Evolutionary conservation across 2,113 vertebrate species (phyloP).

Genomic region (Arvicanthis niloticus): DNA sequence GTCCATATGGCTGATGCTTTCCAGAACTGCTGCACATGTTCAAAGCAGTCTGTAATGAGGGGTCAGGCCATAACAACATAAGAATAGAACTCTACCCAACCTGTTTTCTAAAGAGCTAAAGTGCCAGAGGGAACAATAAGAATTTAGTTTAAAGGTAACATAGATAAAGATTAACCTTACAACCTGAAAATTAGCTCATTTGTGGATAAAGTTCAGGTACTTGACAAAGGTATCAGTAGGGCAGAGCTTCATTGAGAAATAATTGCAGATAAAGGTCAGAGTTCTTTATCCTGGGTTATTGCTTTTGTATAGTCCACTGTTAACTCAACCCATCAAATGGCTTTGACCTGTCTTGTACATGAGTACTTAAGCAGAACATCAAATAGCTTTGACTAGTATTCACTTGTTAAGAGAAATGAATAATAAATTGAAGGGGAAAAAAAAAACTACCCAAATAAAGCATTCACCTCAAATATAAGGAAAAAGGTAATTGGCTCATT

Average conservation of each 20-base stretch:
- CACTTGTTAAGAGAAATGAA: slow-evolving; percentile 47
- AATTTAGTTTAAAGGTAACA: slow-evolving; percentile 71
- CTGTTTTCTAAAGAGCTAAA: slow-evolving; percentile 53
- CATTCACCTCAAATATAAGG: neutral
- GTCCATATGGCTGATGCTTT: neutral
- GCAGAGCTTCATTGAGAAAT: slow-evolving; percentile 64
- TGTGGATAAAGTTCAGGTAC: slow-evolving; percentile 58
- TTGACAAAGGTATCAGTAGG: slow-evolving; percentile 48
- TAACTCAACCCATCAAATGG: slow-evolving; percentile 52
- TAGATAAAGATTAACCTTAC: slow-evolving; percentile 81
- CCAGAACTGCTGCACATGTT: slow-evolving; percentile 28
- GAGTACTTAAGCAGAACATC: slow-evolving; percentile 22
- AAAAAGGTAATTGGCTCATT: neutral
- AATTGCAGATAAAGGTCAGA: slow-evolving; percentile 79
- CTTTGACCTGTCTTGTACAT: slow-evolving; percentile 56
- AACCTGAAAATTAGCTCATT: slow-evolving; percentile 75
- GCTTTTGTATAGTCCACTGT: slow-evolving; percentile 54
- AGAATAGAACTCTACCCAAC: slow-evolving; percentile 13
- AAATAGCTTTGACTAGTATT: slow-evolving; percentile 47
- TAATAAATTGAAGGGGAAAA: neutral
- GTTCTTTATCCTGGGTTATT: slow-evolving; percentile 63
- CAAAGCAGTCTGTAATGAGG: slow-evolving; percentile 42
- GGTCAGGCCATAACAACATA: neutral
- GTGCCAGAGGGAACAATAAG: slow-evolving; percentile 43
- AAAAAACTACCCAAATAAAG: neutral